phyloP scores from a whole-genome alignment of 2,797 vertebrate species.

The Argyrosomus regius region DNA sequence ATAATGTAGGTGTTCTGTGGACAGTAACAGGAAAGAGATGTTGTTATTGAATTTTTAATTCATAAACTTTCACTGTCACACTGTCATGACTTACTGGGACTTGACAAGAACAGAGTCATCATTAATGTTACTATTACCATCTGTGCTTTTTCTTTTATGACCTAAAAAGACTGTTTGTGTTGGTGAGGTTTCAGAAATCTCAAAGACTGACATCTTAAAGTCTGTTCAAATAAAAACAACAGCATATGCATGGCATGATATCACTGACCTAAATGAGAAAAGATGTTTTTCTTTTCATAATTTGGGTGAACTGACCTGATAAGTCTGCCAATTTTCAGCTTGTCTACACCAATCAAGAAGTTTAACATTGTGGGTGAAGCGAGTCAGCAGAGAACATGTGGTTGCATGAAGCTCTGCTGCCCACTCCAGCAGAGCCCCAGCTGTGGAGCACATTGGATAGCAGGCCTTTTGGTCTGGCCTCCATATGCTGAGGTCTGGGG shows the following conservation, averaged over 20 bases:
- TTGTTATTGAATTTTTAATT: background rate
- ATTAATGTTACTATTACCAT: background rate
- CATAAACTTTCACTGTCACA: too few species aligned
- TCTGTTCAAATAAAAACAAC: background rate
- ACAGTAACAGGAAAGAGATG: background rate
- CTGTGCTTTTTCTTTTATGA: background rate
- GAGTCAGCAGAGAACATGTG: conserved; percentile 47
- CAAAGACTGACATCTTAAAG: background rate
- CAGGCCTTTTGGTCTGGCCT: conserved; percentile 77
- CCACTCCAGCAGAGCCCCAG: conserved; percentile 76
- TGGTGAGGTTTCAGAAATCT: background rate
- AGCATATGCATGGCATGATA: background rate
- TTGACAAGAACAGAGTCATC: background rate
- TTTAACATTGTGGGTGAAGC: conserved; percentile 2
- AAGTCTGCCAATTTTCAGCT: conserved; percentile 4
- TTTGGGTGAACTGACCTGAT: background rate
- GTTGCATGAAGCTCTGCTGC: conserved; percentile 53
- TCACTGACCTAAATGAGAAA: background rate
- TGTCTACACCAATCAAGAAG: conserved; percentile 3
- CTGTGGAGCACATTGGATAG: conserved; percentile 76
- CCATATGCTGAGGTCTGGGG: conserved; percentile 85
- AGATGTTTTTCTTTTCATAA: background rate
- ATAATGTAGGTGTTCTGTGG: background rate
- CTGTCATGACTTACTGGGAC: background rate
- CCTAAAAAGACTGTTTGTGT: background rate